A percentile compares a stretch with the other conserved stretches of the same genome.
These are phyloP conservation scores for Drosophila melanocephala DNA, from an alignment of 2,888 invertebrate species.

Conservation along the genomic window DNA sequence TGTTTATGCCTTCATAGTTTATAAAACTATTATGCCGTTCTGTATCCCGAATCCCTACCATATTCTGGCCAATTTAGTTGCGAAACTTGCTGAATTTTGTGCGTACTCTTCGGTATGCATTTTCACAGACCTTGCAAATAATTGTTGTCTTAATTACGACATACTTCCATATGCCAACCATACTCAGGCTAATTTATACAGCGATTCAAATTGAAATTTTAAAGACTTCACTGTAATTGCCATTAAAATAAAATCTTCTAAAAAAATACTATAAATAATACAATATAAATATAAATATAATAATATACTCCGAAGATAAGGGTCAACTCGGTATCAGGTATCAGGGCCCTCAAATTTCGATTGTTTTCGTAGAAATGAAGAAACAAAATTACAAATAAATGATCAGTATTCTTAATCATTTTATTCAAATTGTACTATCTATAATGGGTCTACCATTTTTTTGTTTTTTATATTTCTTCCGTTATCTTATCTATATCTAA, in stretches of 20 bases:
- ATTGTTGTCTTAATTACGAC: not conserved
- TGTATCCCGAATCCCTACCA: not conserved
- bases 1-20: not conserved
- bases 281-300: no score
- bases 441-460: not conserved
- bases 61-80: not conserved
- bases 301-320: not conserved
- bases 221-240: not conserved
- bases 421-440: not conserved
- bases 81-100: not conserved
- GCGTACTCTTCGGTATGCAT: not conserved
- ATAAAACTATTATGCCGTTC: not conserved
- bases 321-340: not conserved
- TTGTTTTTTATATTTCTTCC: not conserved
- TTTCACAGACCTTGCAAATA: not conserved
- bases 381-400: not conserved
- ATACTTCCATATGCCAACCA: not conserved
- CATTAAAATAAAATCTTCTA: not conserved
- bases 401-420: not conserved
- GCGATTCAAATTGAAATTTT: not conserved
- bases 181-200: not conserved
- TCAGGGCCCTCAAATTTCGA: not conserved
- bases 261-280: not conserved
- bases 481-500: constrained; percentile 26
- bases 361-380: not conserved